Conservation (phyloP, 2,797 vertebrate species). For the Phoebastria nigripes region DNA sequence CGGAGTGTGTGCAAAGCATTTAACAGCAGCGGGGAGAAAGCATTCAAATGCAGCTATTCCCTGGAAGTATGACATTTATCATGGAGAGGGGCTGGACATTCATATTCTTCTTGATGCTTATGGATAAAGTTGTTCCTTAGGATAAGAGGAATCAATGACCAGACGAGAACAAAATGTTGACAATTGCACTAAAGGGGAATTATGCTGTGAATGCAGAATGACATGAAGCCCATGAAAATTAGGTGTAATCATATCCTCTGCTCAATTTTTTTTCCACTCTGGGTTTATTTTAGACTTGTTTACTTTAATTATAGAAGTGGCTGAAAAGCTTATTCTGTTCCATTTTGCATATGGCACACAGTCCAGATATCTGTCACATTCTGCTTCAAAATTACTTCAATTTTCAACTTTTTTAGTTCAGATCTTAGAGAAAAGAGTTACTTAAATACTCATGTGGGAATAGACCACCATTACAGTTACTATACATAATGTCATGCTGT, state of each 20-base stretch:
- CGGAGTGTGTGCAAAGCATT: background rate
- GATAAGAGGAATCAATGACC: background rate
- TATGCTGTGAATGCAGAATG: background rate
- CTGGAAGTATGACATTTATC: background rate
- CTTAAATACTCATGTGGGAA: background rate
- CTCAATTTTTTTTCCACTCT: conserved; percentile 3
- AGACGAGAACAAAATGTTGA: background rate
- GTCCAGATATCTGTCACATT: background rate
- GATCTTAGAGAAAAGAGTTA: background rate
- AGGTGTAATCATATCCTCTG: background rate
- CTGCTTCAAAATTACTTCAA: background rate
- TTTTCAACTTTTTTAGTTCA: background rate
- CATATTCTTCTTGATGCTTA: background rate
- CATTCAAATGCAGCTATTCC: background rate
- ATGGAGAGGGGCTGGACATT: background rate
- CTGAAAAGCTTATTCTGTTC: background rate
- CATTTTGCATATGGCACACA: background rate
- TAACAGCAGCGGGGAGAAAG: background rate
- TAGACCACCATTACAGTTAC: background rate
- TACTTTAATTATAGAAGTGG: background rate
- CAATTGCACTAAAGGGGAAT: background rate
- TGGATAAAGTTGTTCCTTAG: background rate
- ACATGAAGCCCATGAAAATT: background rate
- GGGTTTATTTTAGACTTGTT: conserved; percentile 10
- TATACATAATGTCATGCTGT: background rate